These are phyloP conservation scores for Takifugu bimaculatus DNA, from an alignment of 2,113 vertebrate species.

Conservation along the genomic window DNA sequence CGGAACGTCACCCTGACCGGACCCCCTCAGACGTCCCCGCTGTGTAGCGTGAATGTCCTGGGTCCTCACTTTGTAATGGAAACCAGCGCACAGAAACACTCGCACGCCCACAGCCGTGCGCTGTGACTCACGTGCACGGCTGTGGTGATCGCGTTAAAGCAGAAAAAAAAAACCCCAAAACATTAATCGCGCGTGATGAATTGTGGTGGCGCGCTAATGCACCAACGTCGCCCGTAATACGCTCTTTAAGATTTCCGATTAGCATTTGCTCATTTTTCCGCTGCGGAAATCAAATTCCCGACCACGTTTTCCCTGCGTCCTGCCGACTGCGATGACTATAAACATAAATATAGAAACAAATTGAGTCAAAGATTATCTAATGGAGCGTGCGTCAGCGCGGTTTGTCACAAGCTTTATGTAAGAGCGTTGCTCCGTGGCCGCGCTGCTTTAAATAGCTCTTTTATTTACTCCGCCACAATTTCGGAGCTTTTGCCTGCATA, in stretches of 20 bases:
- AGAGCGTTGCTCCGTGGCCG: constrained; percentile 44
- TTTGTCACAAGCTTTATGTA: constrained; percentile 63
- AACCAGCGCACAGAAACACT: not conserved
- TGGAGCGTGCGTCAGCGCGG: constrained; percentile 60
- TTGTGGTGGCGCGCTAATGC: constrained; percentile 52
- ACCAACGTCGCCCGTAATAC: constrained; percentile 61
- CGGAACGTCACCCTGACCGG: no score
- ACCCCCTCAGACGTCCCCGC: no score
- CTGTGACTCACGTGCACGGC: constrained; percentile 32
- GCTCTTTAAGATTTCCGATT: constrained; percentile 66
- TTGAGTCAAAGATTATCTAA: constrained; percentile 69
- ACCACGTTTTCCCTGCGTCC: constrained; percentile 54
- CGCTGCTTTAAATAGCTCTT: constrained; percentile 45
- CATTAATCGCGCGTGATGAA: constrained; percentile 54
- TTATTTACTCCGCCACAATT: constrained; percentile 33
- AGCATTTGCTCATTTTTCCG: constrained; percentile 57
- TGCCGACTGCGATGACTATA: constrained; percentile 52
- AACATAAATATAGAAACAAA: constrained; percentile 69
- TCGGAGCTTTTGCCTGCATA: constrained; percentile 11
- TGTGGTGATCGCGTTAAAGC: constrained; percentile 46
- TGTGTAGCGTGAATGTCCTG: no score
- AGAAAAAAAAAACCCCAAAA: constrained; percentile 21
- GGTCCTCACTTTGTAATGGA: not conserved
- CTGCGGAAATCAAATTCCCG: constrained; percentile 57
- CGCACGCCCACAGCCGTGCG: constrained; percentile 13